phyloP scores from a whole-genome alignment of 2,888 invertebrate species.

The Erynnis tages region DNA sequence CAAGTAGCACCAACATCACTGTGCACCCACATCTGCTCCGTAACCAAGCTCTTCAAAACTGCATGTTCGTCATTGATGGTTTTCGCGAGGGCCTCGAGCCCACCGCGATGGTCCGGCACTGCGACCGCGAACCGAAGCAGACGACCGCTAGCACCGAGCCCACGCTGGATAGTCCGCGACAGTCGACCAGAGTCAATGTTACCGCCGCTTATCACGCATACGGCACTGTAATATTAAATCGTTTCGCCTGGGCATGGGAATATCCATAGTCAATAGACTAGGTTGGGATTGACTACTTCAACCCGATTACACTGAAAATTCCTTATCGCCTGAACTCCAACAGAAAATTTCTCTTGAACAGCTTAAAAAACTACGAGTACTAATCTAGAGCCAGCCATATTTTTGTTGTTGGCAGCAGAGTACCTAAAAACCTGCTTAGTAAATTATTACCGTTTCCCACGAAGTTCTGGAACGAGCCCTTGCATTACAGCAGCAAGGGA shows the following conservation, averaged over 20 bases:
- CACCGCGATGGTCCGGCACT: constrained; percentile 87
- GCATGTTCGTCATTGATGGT: constrained; percentile 59
- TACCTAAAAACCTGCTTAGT: no score
- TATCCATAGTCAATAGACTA: no score
- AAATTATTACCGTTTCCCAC: constrained; percentile 84
- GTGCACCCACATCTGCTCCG: constrained; percentile 73
- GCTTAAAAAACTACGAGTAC: no score
- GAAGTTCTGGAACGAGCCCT: constrained; percentile 86
- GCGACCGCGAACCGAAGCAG: constrained; percentile 86
- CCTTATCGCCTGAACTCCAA: no score
- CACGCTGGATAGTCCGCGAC: constrained; percentile 88
- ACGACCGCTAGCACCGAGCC: constrained; percentile 88
- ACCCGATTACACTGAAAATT: no score
- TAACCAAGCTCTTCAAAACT: constrained; percentile 65
- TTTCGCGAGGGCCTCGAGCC: constrained; percentile 84
- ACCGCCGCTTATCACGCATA: constrained; percentile 88
- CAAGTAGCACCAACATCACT: constrained; percentile 65
- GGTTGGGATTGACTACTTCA: no score
- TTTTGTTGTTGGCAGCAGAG: no score
- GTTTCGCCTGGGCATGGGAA: no score
- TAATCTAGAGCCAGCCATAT: no score
- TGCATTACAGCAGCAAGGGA: constrained; percentile 89
- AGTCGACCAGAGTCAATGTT: constrained; percentile 91
- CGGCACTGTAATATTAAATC: constrained; percentile 61
- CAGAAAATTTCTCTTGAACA: no score